Conservation (phyloP, 2,888 invertebrate species). For the Platerodrilus igneus region DNA sequence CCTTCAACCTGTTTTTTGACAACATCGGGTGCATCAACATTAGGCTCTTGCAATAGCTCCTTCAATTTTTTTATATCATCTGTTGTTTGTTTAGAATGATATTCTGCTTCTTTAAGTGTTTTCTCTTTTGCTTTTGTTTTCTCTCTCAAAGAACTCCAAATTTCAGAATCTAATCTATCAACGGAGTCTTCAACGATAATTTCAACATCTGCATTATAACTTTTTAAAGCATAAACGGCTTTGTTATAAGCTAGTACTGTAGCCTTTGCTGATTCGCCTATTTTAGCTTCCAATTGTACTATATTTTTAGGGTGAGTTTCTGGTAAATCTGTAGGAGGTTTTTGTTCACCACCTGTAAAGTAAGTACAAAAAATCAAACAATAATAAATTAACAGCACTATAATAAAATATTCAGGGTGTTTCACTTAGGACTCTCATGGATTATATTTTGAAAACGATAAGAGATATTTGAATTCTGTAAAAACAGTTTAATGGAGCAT, state of each 20-base stretch:
- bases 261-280: constrained; percentile 54
- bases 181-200: constrained; percentile 58
- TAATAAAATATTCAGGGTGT: too few species aligned
- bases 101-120: constrained; percentile 55
- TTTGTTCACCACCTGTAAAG: constrained; percentile 38
- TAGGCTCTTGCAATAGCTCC: constrained; percentile 44
- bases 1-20: constrained; percentile 52
- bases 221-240: constrained; percentile 57
- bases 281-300: constrained; percentile 54
- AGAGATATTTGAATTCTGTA: too few species aligned
- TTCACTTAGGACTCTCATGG: too few species aligned
- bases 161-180: constrained; percentile 55
- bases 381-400: too few species aligned
- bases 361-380: constrained; percentile 4
- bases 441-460: too few species aligned
- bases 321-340: constrained; percentile 34
- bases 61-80: constrained; percentile 47
- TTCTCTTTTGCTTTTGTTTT: constrained; percentile 56
- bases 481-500: too few species aligned
- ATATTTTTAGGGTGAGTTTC: constrained; percentile 48
- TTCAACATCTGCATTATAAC: constrained; percentile 55
- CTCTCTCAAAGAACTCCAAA: constrained; percentile 56
- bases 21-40: constrained; percentile 44
- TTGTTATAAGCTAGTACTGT: constrained; percentile 65
- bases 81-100: constrained; percentile 48